Base-by-base conservation (phyloP, 2,888 invertebrate species). In the Xanthorhoe designata region DNA sequence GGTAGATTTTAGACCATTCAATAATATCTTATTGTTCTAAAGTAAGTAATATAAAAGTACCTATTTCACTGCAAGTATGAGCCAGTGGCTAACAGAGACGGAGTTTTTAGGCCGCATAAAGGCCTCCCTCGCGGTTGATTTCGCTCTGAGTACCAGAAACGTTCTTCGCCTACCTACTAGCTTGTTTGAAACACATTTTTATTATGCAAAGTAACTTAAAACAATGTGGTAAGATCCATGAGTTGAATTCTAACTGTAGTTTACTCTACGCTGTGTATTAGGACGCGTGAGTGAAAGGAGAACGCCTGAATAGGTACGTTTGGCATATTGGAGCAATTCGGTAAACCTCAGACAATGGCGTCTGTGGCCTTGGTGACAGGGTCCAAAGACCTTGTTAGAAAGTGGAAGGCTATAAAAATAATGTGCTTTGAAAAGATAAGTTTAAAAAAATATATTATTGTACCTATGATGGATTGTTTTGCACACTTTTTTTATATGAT, bases 261-360 rank as follows among this genome's bases (percentile, higher is more conserved):
- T 10, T 38, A 64, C 47, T 58, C 50, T 82, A 79, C 75, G 32
- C 8, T 6, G 79, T 69, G 77, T 79, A 18, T 77, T 70, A 76
- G 75, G 76, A 76, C 74, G 68, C 74, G 75, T 77, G 68, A 78
- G 82, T 85, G 90, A 89, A 90, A 89, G 88, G 88, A 82, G 78
- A 78, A 78, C 78, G 67, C 65, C 59, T 45, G 24, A 60, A 56
- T 56, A 38, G 57, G 47, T 55, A 61, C 69, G 68, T 64, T 54
- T 62, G 55, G 56, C 66, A 65, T 70, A 78, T 74, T 73, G 76
- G 73, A 75, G 75, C 66, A 38, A 60, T 55, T 67, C 45, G 17
- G 55, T 60, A 58, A 55, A 59, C 32, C 49, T 50, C 32, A 13
- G 24, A 81, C 45, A 66, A 61, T 63, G 60, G 38, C 55, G 38